Evolutionary conservation across 2,888 invertebrate genomes (phyloP).

Genomic region (Nasonia oneida): DNA sequence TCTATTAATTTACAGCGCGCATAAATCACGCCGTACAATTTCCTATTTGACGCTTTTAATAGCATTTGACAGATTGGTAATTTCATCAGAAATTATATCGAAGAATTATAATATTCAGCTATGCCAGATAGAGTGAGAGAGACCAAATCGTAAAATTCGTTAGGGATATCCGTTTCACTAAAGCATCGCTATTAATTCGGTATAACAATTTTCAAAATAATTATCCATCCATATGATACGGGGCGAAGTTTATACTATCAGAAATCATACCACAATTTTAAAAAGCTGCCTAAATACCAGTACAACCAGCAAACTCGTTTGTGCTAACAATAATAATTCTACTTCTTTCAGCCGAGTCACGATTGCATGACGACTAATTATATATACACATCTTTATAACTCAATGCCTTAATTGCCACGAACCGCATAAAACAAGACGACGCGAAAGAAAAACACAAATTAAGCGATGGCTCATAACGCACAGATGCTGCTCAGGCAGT

Average conservation of each 20-base stretch:
- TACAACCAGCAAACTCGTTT: neutral
- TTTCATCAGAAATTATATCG: slow-evolving; percentile 14
- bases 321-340: slow-evolving; percentile 9
- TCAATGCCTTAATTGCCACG: slow-evolving; percentile 50
- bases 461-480: slow-evolving; percentile 9
- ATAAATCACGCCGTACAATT: neutral
- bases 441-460: neutral
- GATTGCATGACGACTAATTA: slow-evolving; percentile 38
- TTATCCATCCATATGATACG: neutral
- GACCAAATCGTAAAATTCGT: neutral
- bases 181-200: neutral
- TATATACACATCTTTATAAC: slow-evolving; percentile 56
- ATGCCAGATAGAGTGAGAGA: neutral
- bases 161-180: neutral
- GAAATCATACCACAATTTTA: neutral
- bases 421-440: neutral
- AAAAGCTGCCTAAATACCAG: neutral
- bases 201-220: neutral
- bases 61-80: slow-evolving; percentile 11
- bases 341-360: slow-evolving; percentile 14
- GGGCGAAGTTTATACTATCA: neutral
- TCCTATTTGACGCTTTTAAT: slow-evolving; percentile 16
- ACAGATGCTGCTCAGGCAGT: slow-evolving; percentile 41
- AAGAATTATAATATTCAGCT: neutral
- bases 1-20: neutral